Base-by-base conservation (phyloP, 2,113 vertebrate genomes). In the Synchiropus splendidus region DNA sequence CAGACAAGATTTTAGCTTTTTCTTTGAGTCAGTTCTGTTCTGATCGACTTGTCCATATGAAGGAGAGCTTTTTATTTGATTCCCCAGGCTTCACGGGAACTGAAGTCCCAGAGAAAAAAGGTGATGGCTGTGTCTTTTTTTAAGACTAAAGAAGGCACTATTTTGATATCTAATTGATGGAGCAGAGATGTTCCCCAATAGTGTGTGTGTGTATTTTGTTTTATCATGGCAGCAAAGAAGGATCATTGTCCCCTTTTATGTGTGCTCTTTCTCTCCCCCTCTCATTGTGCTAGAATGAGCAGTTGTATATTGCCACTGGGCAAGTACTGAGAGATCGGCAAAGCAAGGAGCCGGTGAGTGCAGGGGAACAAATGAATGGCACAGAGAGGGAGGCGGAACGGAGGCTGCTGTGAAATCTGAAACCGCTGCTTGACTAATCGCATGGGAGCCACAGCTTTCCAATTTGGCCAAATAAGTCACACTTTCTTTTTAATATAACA, bases 221-320 rank as follows among this genome's bases (percentile, higher is more conserved):
- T 78, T 63, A 68, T 73, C 57, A 36, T 57, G 51, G 46, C 63
- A 67, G 67, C 65, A 56, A 48, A 78, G 72, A 61, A 70, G 60
- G 54, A 75, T 70, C 59, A 52, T 73, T 79, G 77, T 75, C 71
- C 71, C 64, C 68, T 72, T 79, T 76, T 65, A 76, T 77, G 61
- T 79, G 57, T 83, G 86, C 79, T 89, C 78, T 89, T 73, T 43
- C 45, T 68, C 70, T 60, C 70, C 42, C 57, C 38, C 54, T 75
- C 61, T 73, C 56, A 62, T 82, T 85, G 83, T 80, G 59, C 84
- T 89, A 97, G 92, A 97, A 86, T 81, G 85, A 91, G 85, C 83
- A 86, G 74, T 85, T 90, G 78, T 89, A 85, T 89, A 88, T 98
- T 89, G 78, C 89, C 86, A 90, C 81, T 86, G 88, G 92, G 81